Conservation (phyloP, 2,797 vertebrate genomes). For the Acanthopagrus latus region DNA sequence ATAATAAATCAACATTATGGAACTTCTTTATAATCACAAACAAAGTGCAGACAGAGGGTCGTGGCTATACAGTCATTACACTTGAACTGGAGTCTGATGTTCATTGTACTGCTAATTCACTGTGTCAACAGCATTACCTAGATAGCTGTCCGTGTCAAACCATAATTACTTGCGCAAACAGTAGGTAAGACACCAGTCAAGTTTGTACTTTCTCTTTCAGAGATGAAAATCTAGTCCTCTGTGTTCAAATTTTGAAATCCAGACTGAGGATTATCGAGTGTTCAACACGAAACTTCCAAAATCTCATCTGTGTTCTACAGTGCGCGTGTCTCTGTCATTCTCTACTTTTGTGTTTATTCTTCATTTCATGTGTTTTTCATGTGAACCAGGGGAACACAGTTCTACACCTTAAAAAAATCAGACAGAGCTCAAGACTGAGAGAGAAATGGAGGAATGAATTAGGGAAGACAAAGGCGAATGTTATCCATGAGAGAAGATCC, state of each 20-base stretch:
- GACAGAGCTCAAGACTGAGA: neutral
- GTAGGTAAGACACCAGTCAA: neutral
- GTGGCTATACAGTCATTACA: slow-evolving; percentile 28
- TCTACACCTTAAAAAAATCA: neutral
- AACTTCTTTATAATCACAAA: slow-evolving; percentile 31
- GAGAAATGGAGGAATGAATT: neutral
- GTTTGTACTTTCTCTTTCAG: neutral
- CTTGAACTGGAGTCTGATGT: slow-evolving; percentile 18
- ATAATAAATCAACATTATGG: slow-evolving; percentile 51
- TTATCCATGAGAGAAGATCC: slow-evolving; percentile 11
- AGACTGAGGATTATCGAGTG: neutral
- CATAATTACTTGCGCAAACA: slow-evolving; percentile 39
- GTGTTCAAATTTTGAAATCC: neutral
- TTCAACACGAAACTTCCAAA: neutral
- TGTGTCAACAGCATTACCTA: slow-evolving; percentile 40
- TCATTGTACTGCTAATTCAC: slow-evolving; percentile 43
- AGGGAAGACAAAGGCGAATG: neutral
- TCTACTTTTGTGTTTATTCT: neutral
- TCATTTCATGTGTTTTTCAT: neutral
- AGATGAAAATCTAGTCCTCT: neutral
- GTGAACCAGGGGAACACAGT: neutral
- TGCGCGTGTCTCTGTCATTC: neutral
- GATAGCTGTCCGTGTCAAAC: slow-evolving; percentile 21
- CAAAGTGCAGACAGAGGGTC: slow-evolving; percentile 13
- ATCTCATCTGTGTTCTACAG: neutral